Evolutionary conservation across 2,888 invertebrate species (phyloP), one percentile per base, ranked within the genome.

Genomic region (Temnothorax unifasciatus): DNA sequence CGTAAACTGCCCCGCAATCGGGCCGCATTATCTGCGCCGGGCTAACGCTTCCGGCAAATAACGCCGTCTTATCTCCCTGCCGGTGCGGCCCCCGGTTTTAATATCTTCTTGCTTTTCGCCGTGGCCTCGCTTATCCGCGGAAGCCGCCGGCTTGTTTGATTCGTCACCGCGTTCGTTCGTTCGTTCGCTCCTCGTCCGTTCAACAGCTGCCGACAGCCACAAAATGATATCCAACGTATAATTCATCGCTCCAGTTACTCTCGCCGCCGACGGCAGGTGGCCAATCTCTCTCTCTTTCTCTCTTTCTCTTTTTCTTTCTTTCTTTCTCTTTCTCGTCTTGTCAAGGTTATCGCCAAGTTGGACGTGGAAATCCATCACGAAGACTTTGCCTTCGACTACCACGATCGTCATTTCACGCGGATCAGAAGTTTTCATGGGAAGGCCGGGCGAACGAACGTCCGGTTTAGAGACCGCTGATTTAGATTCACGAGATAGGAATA

Each of bases 161-260:
- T 82, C 66, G 71, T 25, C 50, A 15, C 18, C 44, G 73, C 73
- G 61, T 47, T 41, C 44, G 38, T 34, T n/a, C n/a, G n/a, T n/a
- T n/a, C 50, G 6, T 34, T 52, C 25, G 38, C 38, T 41, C 38
- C 47, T 21, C 57, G 69, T 82, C 64, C 57, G n/a, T 89, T 86
- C 79, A 89, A 74, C 86, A 85, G 85, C 85, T 87, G 89, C 47
- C 68, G 79, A 87, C 85, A 76, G 68, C 61, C 18, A 59, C 79
- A 38, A 68, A 59, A 83, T 81, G 85, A 89, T 86, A 85, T 81
- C 82, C 86, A 52, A 47, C 66, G 76, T 81, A 81, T 86, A 86
- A 89, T 89, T 87, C 86, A 85, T 89, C 86, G 89, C 85, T 85
- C 89, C 86, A 83, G 87, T 89, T 89, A 83, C 68, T 82, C 25